Conservation (phyloP, 2,888 invertebrate genomes). For the Lasius fuliginosus region DNA sequence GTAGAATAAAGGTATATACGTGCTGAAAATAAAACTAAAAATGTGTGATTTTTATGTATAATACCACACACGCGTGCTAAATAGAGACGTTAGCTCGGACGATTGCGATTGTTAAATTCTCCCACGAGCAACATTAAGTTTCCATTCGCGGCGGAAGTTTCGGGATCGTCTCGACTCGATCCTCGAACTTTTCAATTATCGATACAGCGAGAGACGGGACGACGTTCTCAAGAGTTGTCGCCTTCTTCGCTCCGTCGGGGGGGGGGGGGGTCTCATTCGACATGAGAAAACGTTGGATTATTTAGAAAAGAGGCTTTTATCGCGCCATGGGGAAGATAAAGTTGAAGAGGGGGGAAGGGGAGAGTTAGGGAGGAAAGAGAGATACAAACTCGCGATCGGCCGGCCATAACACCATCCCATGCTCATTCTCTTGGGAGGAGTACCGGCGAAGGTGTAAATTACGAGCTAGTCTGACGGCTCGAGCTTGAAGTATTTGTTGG, state of each 20-base stretch:
- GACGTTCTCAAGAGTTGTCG: slow-evolving; percentile 18
- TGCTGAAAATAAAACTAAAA: neutral
- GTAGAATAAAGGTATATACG: neutral
- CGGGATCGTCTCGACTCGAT: neutral
- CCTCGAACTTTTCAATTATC: slow-evolving; percentile 59
- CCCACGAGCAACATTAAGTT: slow-evolving; percentile 26
- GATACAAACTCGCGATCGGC: slow-evolving; percentile 56
- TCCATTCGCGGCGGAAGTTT: slow-evolving; percentile 28
- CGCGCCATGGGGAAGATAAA: slow-evolving; percentile 59
- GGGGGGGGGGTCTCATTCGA: neutral
- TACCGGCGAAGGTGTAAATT: slow-evolving; percentile 57
- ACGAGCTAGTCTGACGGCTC: slow-evolving; percentile 50
- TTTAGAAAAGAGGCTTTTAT: slow-evolving; percentile 59
- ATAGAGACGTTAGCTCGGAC: neutral
- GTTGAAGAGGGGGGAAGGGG: neutral
- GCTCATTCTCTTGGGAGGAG: slow-evolving; percentile 51
- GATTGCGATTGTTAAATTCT: neutral
- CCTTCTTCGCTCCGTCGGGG: neutral
- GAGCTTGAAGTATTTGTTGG: slow-evolving; percentile 54
- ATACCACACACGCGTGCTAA: too few species aligned
- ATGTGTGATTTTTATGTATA: neutral
- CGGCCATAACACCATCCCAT: slow-evolving; percentile 50
- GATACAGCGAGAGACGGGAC: slow-evolving; percentile 10
- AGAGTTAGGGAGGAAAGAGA: neutral
- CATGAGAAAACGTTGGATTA: slow-evolving; percentile 54